phyloP scores from a whole-genome alignment of 2,888 invertebrate genomes.

The Tetropium fuscum region DNA sequence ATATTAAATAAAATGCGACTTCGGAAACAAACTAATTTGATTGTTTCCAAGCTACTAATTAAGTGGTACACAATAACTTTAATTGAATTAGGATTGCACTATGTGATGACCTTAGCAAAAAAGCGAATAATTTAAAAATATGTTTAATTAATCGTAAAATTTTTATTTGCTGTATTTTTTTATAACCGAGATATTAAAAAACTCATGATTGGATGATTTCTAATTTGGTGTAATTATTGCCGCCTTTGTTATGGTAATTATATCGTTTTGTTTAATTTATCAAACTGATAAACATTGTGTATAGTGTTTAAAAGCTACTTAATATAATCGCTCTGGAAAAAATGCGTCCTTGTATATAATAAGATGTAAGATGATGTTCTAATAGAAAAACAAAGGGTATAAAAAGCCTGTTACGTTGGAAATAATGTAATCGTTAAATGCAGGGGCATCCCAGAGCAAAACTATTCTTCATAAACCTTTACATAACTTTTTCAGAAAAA shows the following conservation, averaged over 20 bases:
- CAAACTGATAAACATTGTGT: background rate
- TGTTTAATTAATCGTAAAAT: background rate
- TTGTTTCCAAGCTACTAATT: background rate
- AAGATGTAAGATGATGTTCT: background rate
- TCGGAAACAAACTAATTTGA: constrained; percentile 4
- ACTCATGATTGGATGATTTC: constrained; percentile 5
- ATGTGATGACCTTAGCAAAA: background rate
- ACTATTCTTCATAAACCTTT: too few relatives aligned
- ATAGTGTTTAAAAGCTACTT: constrained; percentile 1
- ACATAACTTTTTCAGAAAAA: too few relatives aligned
- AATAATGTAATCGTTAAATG: too few relatives aligned
- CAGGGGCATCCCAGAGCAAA: too few relatives aligned
- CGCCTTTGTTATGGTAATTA: background rate
- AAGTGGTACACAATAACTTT: background rate
- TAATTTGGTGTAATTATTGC: constrained; percentile 2
- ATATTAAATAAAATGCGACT: background rate
- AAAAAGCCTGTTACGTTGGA: too few relatives aligned
- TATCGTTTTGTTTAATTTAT: constrained; percentile 12
- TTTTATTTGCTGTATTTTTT: background rate
- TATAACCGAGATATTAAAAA: background rate
- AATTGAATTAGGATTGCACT: background rate
- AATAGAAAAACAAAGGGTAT: too few relatives aligned
- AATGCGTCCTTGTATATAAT: background rate
- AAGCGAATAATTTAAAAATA: constrained; percentile 2
- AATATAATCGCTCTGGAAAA: constrained; percentile 2